Percentiles rank a stretch among this genome's conserved stretches.
Conservation (phyloP, 2,888 invertebrate genomes). For the Cenopis cana region DNA sequence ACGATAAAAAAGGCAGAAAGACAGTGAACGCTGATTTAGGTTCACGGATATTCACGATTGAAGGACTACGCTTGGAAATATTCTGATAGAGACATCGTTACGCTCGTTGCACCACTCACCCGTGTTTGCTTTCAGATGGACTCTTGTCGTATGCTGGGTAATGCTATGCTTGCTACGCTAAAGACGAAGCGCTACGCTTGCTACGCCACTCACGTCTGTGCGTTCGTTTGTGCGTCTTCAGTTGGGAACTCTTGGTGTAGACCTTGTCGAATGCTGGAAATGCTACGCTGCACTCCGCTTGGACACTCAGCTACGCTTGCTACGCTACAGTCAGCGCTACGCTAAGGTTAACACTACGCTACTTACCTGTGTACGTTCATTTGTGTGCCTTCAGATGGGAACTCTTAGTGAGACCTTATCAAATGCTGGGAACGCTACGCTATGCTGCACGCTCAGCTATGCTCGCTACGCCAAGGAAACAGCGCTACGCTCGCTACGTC, state of each 20-base stretch:
- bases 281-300: too few relatives aligned
- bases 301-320: background rate
- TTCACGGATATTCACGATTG: too few relatives aligned
- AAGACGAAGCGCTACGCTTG: too few relatives aligned
- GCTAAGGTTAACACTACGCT: too few relatives aligned
- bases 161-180: background rate
- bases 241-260: slow-evolving; percentile 98
- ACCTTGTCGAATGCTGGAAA: slow-evolving; percentile 97
- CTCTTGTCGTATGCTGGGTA: too few relatives aligned
- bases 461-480: slow-evolving; percentile 48
- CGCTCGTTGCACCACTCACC: too few relatives aligned
- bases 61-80: too few relatives aligned
- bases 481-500: background rate
- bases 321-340: background rate
- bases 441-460: slow-evolving; percentile 62
- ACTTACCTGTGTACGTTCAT: slow-evolving; percentile 95
- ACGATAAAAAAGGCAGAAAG: background rate
- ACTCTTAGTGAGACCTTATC: slow-evolving; percentile 98
- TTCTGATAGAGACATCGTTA: too few relatives aligned
- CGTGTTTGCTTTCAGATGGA: too few relatives aligned
- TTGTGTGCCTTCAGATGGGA: slow-evolving; percentile 98
- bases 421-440: slow-evolving; percentile 85
- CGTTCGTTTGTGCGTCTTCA: slow-evolving; percentile 97
- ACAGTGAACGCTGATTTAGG: background rate
- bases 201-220: slow-evolving; percentile 92